Base-by-base conservation (phyloP, 2,113 vertebrate genomes). In the Equus przewalskii region DNA sequence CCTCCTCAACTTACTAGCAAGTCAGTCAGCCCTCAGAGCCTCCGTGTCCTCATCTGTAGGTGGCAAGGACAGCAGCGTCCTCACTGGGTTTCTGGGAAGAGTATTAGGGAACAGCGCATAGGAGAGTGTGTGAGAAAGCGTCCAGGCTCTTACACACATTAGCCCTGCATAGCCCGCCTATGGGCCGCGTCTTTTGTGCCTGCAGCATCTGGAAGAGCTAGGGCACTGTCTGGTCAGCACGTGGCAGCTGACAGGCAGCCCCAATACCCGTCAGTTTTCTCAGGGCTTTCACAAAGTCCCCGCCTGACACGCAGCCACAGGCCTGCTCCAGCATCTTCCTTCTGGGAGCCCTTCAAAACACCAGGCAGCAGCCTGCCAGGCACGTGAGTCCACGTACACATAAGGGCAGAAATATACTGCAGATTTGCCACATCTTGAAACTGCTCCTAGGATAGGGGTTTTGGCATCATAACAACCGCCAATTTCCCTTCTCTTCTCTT, bases 291-390 rank as follows among this genome's bases (percentile, higher is more conserved):
- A 6, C 33, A 19, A 51, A 16, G 88, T 36, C 78, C 82, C 87
- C 19, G n/a, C 28, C 54, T 3, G 26, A n/a, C 58, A 11, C 5
- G 2, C 6, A 7, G 28, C 46, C 16, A 9, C 75, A 58, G 70
- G 6, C 58, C 44, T 76, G 1, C 49, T 28, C 56, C 24, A 36
- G 78, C 4, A 3, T 33, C 65, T 30, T 80, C 36, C 24, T 2
- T 8, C 19, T 15, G 13, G n/a, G 14, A 36, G n/a, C 10, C 14
- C 62, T 58, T 54, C n/a, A 18, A 4, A 13, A n/a, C 12, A 3
- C 2, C 0, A 3, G 33, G 8, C 33, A 24, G 79, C 0, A 0
- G n/a, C 73, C 36, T 4, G 0, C 21, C 0, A 3, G 9, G 30
- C 26, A 4, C 21, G 6, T 21, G 30, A 18, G 41, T 49, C 67